phyloP scores from a whole-genome alignment of 2,888 invertebrate genomes.

The Sminthurides aquaticus region DNA sequence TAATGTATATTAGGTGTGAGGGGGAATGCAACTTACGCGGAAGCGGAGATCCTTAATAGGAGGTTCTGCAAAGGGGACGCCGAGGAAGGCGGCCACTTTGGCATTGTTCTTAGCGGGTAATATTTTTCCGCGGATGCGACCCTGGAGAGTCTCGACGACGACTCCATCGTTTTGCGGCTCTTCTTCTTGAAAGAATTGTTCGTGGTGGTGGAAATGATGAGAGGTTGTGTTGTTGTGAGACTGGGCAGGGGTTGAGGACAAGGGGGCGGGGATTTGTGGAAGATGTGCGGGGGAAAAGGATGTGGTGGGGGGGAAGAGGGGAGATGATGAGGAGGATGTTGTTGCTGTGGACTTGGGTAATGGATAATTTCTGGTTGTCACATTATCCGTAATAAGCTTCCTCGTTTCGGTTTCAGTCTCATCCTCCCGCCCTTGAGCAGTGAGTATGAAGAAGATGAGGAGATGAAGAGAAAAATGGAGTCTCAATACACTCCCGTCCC shows the following conservation, averaged over 20 bases:
- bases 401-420: neutral
- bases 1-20: no score
- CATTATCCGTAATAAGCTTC: neutral
- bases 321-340: neutral
- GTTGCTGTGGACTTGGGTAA: neutral
- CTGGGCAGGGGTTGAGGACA: neutral
- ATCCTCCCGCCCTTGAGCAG: constrained; percentile 1
- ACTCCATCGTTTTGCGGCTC: constrained; percentile 16
- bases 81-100: constrained; percentile 43
- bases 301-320: no score
- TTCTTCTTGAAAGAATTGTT: constrained; percentile 7
- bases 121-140: constrained; percentile 24
- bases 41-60: constrained; percentile 45
- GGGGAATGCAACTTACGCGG: constrained; percentile 42
- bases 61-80: constrained; percentile 46
- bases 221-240: neutral
- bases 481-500: neutral
- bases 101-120: constrained; percentile 21
- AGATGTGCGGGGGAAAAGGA: neutral
- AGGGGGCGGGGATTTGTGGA: neutral
- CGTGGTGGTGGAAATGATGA: neutral
- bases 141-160: constrained; percentile 17
- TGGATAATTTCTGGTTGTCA: neutral
- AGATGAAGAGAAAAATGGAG: neutral
- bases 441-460: neutral